phyloP scores from a whole-genome alignment of 2,888 invertebrate species.

The Drosophila falleni region DNA sequence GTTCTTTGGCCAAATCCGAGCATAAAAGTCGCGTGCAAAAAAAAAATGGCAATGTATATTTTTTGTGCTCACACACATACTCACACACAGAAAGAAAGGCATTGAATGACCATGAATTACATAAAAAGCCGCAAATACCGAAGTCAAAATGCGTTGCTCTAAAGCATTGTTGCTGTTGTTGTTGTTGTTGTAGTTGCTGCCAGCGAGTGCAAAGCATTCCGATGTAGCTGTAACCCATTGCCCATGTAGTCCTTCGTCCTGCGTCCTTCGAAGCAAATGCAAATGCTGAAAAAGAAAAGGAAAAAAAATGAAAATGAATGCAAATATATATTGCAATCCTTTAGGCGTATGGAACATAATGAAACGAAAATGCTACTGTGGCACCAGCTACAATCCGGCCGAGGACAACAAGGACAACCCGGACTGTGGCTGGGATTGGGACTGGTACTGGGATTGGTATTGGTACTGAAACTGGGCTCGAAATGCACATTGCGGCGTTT shows the following conservation, averaged over 20 bases:
- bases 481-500: conserved; percentile 56
- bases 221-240: conserved; percentile 56
- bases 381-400: conserved; percentile 42
- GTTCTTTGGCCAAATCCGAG: conserved; percentile 67
- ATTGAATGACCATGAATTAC: conserved; percentile 79
- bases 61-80: conserved; percentile 31
- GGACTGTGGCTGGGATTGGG: neutral
- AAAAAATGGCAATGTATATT: conserved; percentile 37
- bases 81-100: conserved; percentile 16
- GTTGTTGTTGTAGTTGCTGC: conserved; percentile 25
- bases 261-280: conserved; percentile 32
- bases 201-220: conserved; percentile 65
- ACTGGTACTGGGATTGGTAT: neutral
- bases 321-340: conserved; percentile 81
- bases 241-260: conserved; percentile 45
- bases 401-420: conserved; percentile 19
- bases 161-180: conserved; percentile 57
- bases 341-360: conserved; percentile 82
- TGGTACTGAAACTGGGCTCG: conserved; percentile 17
- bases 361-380: conserved; percentile 81
- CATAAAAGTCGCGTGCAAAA: conserved; percentile 43
- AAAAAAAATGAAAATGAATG: conserved; percentile 50
- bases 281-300: conserved; percentile 15
- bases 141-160: conserved; percentile 78
- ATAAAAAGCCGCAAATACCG: conserved; percentile 81